These are phyloP conservation scores for Okapia johnstoni DNA, from an alignment of 2,113 vertebrate species.

Conservation along the genomic window DNA sequence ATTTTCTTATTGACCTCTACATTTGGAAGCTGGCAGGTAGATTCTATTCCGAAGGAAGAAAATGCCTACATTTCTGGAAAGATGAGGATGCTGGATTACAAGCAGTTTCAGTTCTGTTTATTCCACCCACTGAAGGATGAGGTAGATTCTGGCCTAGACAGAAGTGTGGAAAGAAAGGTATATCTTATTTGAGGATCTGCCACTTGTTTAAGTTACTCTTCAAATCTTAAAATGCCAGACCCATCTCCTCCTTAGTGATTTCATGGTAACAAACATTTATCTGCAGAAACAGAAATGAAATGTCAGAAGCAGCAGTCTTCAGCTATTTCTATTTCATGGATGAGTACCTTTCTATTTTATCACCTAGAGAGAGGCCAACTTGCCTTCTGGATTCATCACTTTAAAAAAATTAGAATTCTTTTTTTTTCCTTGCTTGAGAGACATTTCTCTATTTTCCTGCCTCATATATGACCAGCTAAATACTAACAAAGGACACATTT, in stretches of 20 bases:
- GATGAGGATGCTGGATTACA: not conserved
- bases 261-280: not conserved
- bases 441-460: not conserved
- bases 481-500: not conserved
- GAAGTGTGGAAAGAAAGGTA: not conserved
- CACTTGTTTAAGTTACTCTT: not conserved
- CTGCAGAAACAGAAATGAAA: not conserved
- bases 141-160: not conserved
- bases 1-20: not conserved
- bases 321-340: not conserved
- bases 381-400: not conserved
- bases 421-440: not conserved
- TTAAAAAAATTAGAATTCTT: not conserved
- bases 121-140: not conserved
- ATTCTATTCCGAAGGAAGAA: not conserved
- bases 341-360: constrained; percentile 26
- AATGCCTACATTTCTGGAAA: not conserved
- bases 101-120: not conserved
- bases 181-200: not conserved
- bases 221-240: not conserved
- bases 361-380: not conserved
- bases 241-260: not conserved
- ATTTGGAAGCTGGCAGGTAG: not conserved
- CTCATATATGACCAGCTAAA: too few relatives aligned
- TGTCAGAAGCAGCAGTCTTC: not conserved